These are phyloP conservation scores for Penaeus vannamei DNA, from an alignment of 1,140 invertebrate species.

Conservation along the genomic window DNA sequence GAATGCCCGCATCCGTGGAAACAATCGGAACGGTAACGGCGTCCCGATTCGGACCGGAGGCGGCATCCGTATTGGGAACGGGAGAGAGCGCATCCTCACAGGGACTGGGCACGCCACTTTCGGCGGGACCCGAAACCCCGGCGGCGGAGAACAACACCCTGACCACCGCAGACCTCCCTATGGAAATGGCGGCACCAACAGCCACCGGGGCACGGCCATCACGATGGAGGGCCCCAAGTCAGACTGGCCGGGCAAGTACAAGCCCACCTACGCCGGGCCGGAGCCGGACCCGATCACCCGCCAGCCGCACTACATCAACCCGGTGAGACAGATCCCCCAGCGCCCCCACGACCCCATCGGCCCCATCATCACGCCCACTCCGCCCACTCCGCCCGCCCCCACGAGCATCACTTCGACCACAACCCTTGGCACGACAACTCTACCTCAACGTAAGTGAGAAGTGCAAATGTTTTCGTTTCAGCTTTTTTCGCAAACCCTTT, in stretches of 20 bases:
- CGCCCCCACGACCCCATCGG: not conserved
- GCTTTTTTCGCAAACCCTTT: too few species aligned
- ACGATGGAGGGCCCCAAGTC: not conserved
- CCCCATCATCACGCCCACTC: not conserved
- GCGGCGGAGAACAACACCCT: too few species aligned
- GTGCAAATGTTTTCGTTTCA: too few species aligned
- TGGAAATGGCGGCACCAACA: not conserved
- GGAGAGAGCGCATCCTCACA: not conserved
- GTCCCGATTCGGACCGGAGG: too few species aligned
- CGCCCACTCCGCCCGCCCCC: not conserved
- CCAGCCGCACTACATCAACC: not conserved
- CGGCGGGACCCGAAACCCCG: too few species aligned
- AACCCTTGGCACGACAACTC: not conserved
- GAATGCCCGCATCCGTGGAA: too few species aligned
- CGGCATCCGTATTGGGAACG: not conserved
- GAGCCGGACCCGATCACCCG: not conserved
- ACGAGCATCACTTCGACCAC: not conserved
- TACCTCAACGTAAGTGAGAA: too few species aligned
- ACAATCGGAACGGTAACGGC: too few species aligned
- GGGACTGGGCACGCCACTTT: not conserved
- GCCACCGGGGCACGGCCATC: slow-evolving; percentile 21
- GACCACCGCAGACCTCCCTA: too few species aligned
- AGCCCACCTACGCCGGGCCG: too few species aligned
- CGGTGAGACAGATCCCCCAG: not conserved
- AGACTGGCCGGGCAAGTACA: too few species aligned